These are phyloP conservation scores for Caenorhabditis sp. DNA, from an alignment of 2,888 invertebrate species.

Conservation along the genomic window DNA sequence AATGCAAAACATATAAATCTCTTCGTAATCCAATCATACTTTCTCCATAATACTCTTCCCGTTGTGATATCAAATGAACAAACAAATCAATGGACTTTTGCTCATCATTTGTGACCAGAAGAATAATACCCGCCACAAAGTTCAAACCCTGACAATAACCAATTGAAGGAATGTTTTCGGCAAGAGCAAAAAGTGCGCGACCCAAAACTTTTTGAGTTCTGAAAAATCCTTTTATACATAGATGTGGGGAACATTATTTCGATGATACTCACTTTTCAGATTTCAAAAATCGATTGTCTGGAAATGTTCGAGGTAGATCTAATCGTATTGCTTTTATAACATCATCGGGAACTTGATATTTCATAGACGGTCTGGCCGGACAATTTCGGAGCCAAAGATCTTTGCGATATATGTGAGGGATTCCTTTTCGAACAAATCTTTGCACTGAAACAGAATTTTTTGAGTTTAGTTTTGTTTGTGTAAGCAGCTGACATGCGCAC, in stretches of 20 bases:
- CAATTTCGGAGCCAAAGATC: slow-evolving; percentile 54
- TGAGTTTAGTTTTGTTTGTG: too few relatives aligned
- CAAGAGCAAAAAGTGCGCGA: slow-evolving; percentile 43
- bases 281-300: slow-evolving; percentile 47
- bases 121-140: slow-evolving; percentile 50
- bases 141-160: slow-evolving; percentile 59
- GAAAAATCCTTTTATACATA: too few relatives aligned
- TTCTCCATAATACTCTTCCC: slow-evolving; percentile 43
- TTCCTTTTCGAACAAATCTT: slow-evolving; percentile 55
- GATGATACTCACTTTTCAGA: slow-evolving; percentile 20
- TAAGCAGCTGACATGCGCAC: too few relatives aligned
- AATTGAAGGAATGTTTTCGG: slow-evolving; percentile 48
- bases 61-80: slow-evolving; percentile 42
- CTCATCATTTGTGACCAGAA: slow-evolving; percentile 49
- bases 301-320: slow-evolving; percentile 57
- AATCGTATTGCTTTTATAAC: slow-evolving; percentile 46
- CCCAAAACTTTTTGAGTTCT: slow-evolving; percentile 42
- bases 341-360: slow-evolving; percentile 38
- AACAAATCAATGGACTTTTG: slow-evolving; percentile 45
- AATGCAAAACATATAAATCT: slow-evolving; percentile 49
- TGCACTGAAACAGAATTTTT: slow-evolving; percentile 59
- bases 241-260: too few relatives aligned
- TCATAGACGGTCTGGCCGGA: slow-evolving; percentile 27
- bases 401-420: slow-evolving; percentile 47
- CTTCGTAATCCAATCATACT: slow-evolving; percentile 50